phyloP scores from a whole-genome alignment of 2,888 invertebrate genomes.

The Brenthis hecate region DNA sequence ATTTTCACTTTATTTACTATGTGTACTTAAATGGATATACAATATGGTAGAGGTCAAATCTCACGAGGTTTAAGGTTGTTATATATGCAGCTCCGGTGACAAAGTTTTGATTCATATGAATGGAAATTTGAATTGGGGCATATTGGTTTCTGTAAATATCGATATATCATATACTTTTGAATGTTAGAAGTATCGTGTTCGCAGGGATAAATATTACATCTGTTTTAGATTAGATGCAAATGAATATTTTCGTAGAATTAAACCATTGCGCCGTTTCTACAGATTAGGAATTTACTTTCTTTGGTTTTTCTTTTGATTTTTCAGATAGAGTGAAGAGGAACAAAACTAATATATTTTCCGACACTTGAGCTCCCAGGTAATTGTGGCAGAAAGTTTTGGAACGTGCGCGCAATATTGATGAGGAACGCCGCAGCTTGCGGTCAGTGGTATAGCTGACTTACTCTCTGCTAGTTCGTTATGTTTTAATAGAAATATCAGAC shows the following conservation, averaged over 20 bases:
- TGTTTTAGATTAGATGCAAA: too few relatives aligned
- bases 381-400: constrained; percentile 80
- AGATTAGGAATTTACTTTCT: background rate
- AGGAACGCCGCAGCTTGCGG: constrained; percentile 47
- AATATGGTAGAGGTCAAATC: constrained; percentile 30
- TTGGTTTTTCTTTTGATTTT: constrained; percentile 56
- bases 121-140: constrained; percentile 12
- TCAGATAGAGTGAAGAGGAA: constrained; percentile 61
- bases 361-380: constrained; percentile 82
- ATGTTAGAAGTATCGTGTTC: constrained; percentile 1
- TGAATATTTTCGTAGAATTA: background rate
- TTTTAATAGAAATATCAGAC: constrained; percentile 24
- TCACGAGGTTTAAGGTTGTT: constrained; percentile 25
- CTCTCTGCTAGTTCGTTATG: constrained; percentile 27
- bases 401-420: constrained; percentile 78
- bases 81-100: constrained; percentile 23
- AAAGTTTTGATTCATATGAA: constrained; percentile 20
- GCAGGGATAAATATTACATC: background rate
- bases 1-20: constrained; percentile 48
- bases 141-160: constrained; percentile 13
- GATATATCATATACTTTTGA: background rate
- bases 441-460: constrained; percentile 35
- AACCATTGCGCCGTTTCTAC: constrained; percentile 1
- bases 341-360: constrained; percentile 81
- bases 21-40: constrained; percentile 23